phyloP scores from a whole-genome alignment of 2,113 vertebrate genomes.

The Apteryx owenii region DNA sequence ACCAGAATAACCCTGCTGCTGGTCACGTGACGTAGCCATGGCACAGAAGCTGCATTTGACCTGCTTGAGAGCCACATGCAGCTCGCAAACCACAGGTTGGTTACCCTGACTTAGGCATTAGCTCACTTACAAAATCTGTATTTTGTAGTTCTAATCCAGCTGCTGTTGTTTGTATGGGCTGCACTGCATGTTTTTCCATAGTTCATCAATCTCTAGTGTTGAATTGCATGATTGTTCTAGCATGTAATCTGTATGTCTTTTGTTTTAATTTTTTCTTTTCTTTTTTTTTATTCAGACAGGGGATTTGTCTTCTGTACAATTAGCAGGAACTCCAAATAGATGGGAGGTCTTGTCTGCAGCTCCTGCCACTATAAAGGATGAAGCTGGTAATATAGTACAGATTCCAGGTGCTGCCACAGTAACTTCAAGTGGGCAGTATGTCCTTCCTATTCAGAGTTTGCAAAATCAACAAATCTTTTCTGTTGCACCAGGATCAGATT shows the following conservation, averaged over 20 bases:
- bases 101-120: background rate
- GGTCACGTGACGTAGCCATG: conserved; percentile 11
- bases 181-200: background rate
- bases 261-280: conserved; percentile 58
- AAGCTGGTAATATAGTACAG: conserved; percentile 93
- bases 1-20: conserved; percentile 47
- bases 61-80: background rate
- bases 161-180: background rate
- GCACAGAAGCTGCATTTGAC: conserved; percentile 28
- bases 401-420: conserved; percentile 92
- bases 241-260: background rate
- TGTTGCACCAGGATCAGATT: conserved; percentile 92
- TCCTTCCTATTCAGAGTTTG: conserved; percentile 97
- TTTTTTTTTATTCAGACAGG: conserved; percentile 83
- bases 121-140: background rate
- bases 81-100: background rate
- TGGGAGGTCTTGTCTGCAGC: conserved; percentile 94
- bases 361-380: conserved; percentile 90
- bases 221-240: conserved; percentile 34
- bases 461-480: conserved; percentile 97
- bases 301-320: conserved; percentile 90
- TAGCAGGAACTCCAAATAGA: conserved; percentile 90
- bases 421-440: conserved; percentile 97
- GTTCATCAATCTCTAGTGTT: background rate
- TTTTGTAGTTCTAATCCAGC: background rate